Percentiles rank a stretch among this genome's conserved stretches.
These are phyloP conservation scores for Protonemura montana DNA, from an alignment of 2,888 invertebrate species.

Conservation along the genomic window DNA sequence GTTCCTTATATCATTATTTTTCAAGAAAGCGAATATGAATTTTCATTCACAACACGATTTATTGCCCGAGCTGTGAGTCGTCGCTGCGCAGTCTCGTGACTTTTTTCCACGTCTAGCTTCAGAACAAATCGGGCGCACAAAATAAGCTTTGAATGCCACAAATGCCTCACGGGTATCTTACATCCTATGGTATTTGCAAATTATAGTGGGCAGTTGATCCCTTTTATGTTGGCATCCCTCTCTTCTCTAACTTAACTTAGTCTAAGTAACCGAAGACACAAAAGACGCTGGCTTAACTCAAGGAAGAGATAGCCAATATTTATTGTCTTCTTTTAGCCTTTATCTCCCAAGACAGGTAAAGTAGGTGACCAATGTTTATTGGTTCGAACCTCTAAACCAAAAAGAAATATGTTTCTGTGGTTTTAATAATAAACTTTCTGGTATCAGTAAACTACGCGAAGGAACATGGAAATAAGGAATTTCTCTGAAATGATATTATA, in stretches of 20 bases:
- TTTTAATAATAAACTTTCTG: slow-evolving; percentile 12
- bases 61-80: neutral
- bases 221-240: neutral
- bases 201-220: slow-evolving; percentile 12
- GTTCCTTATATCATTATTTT: neutral
- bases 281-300: no score
- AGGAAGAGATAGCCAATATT: neutral
- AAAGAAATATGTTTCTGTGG: neutral
- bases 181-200: neutral
- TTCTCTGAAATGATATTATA: no score
- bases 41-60: neutral
- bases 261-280: neutral
- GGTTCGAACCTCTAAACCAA: neutral
- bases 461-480: neutral
- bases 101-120: neutral
- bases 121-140: neutral
- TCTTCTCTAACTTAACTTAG: neutral
- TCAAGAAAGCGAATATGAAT: neutral
- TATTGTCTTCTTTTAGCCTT: neutral
- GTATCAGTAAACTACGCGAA: neutral
- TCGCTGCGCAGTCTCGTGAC: neutral
- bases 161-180: neutral
- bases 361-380: neutral
- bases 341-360: neutral
- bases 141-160: neutral